phyloP scores from a whole-genome alignment of 2,113 vertebrate species.

The Circaetus cinerascens region DNA sequence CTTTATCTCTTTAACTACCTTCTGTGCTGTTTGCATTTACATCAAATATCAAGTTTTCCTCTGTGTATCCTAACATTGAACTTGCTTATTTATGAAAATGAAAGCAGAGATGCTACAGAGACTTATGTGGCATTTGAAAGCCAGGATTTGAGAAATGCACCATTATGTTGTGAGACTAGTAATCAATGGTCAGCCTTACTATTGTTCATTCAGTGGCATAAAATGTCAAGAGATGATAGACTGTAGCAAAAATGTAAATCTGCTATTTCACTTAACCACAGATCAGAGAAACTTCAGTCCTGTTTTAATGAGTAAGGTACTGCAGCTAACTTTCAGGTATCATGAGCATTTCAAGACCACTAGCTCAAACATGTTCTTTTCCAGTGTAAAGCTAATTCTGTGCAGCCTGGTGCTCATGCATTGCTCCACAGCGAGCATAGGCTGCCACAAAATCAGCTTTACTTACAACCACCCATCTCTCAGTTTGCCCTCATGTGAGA shows the following conservation, averaged over 20 bases:
- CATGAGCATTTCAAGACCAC: not conserved
- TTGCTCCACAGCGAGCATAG: fast-evolving
- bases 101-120: not conserved
- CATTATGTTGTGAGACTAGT: not conserved
- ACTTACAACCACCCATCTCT: not conserved
- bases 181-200: not conserved
- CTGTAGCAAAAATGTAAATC: not conserved
- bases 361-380: not conserved
- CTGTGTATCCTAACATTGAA: not conserved
- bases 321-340: not conserved
- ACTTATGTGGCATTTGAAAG: not conserved
- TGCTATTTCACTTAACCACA: not conserved
- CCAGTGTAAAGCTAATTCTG: not conserved
- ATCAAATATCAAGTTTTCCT: not conserved
- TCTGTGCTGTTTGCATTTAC: not conserved
- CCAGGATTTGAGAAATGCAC: not conserved
- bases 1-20: too few relatives aligned
- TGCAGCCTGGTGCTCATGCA: not conserved
- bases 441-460: not conserved
- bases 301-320: not conserved
- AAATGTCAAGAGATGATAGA: not conserved
- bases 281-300: not conserved
- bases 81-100: not conserved
- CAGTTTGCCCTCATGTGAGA: not conserved
- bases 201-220: not conserved